Percentiles rank a stretch among this genome's conserved stretches.
Evolutionary conservation across 2,888 invertebrate species (phyloP).

Genomic region (Ashinkailepas kermadecensis): DNA sequence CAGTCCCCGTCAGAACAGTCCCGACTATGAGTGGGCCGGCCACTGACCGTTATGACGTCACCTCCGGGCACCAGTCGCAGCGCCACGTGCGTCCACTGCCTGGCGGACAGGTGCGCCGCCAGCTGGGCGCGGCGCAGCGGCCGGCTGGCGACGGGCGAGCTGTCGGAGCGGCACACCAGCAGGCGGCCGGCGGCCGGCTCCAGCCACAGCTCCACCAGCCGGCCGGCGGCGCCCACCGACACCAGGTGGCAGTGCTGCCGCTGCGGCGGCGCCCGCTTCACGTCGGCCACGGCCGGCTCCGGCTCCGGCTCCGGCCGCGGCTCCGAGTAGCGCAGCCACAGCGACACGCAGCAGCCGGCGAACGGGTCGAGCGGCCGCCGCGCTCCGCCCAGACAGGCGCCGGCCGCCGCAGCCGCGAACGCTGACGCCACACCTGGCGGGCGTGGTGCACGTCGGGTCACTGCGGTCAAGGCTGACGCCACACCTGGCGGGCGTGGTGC

Average conservation of each 20-base stretch:
- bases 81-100: neutral
- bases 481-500: neutral
- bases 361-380: conserved; percentile 3
- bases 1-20: too few species aligned
- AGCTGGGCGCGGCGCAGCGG: neutral
- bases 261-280: neutral
- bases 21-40: too few species aligned
- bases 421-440: conserved; percentile 2
- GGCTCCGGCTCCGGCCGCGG: neutral
- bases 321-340: neutral
- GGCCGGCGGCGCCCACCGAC: conserved; percentile 7
- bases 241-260: neutral
- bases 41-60: neutral
- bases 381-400: neutral
- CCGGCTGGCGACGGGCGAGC: neutral
- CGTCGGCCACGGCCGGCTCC: neutral
- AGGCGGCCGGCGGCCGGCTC: neutral
- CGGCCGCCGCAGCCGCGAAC: neutral
- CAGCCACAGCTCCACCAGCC: conserved; percentile 5
- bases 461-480: too few species aligned
- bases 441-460: too few species aligned
- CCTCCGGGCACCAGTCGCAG: neutral
- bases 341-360: conserved; percentile 3
- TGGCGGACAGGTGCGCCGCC: neutral
- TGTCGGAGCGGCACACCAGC: neutral